Evolutionary conservation across 2,888 invertebrate genomes (phyloP).

Genomic region (Brassicogethes aeneus): DNA sequence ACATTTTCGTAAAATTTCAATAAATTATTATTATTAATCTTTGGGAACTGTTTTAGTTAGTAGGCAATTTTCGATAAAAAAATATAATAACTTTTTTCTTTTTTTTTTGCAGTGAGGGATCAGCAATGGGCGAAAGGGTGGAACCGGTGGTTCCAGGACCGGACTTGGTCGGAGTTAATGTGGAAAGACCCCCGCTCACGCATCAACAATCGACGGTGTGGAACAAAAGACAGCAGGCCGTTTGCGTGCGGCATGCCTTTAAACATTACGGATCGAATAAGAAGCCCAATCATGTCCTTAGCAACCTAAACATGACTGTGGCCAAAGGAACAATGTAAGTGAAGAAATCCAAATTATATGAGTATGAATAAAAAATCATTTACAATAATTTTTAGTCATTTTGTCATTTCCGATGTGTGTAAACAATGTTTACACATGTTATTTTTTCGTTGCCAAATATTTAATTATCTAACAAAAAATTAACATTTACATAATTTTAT

Average conservation of each 20-base stretch:
- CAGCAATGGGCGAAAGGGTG: slow-evolving; percentile 37
- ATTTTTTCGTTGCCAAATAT: too few relatives aligned
- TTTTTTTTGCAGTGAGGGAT: slow-evolving; percentile 38
- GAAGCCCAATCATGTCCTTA: slow-evolving; percentile 77
- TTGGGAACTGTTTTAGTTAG: too few relatives aligned
- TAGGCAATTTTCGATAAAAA: too few relatives aligned
- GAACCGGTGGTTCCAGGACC: slow-evolving; percentile 35
- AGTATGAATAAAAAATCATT: slow-evolving; percentile 2
- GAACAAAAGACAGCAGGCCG: slow-evolving; percentile 73
- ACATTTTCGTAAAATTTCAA: too few relatives aligned
- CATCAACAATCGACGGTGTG: slow-evolving; percentile 46
- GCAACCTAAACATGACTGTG: slow-evolving; percentile 87
- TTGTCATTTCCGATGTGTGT: slow-evolving; percentile 7
- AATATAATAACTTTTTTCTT: too few relatives aligned
- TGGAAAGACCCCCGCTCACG: slow-evolving; percentile 35
- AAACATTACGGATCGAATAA: slow-evolving; percentile 86
- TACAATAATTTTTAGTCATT: slow-evolving; percentile 2
- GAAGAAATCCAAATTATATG: neutral
- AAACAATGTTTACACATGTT: slow-evolving; percentile 8
- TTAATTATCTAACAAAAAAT: too few relatives aligned
- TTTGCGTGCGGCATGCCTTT: slow-evolving; percentile 78
- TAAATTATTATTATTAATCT: too few relatives aligned
- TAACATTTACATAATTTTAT: too few relatives aligned
- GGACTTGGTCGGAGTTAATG: slow-evolving; percentile 37
- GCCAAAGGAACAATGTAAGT: slow-evolving; percentile 93